Evolutionary conservation across 2,797 vertebrate genomes (phyloP), one percentile per base, ranked within the genome.

Genomic region (Falco novaeseelandiae): DNA sequence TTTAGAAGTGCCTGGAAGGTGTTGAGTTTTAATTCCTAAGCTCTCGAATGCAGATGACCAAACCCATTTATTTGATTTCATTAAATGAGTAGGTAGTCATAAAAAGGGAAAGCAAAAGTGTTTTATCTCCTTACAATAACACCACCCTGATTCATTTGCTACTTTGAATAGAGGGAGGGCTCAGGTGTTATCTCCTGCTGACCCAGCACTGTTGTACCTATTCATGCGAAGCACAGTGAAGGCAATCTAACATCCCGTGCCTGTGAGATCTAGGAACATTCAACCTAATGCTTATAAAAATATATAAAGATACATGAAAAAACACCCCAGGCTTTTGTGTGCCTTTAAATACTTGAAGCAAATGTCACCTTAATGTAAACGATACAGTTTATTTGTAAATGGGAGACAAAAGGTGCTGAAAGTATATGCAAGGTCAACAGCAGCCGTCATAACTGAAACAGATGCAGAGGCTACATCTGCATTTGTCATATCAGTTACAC

Each of bases 11-110:
- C 26, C 67, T 51, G 54, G 3, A 4, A 84, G 23, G 36, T 52
- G 55, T 77, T 80, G 59, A 36, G 67, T 93, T 80, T 92, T 87
- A 71, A 49, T 85, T 85, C 59, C 52, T 92, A 42, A 87, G 96
- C 86, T 89, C 52, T 65, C 0, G 6, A 85, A 65, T 69, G 38
- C 79, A 96, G 90, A 63, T 20, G 6, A 80, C 72, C 57, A 83
- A 67, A 69, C 18, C 15, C 8, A 46, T 90, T 90, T 30, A 52
- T 81, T 71, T 81, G 18, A 63, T 93, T 90, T 91, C 42, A 69
- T 54, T 86, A 71, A 87, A 89, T 72, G 44, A 44, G 38, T 5
- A 70, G 32, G 23, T 59, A 48, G 59, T 73, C 22, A 30, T 70
- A 72, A 92, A 59, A 44, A 86, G 49, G 74, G 92, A 91, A 86